A percentile compares a stretch with the other conserved stretches of the same genome.
Conservation (phyloP, 2,113 vertebrate species). For the Tenrec ecaudatus region DNA sequence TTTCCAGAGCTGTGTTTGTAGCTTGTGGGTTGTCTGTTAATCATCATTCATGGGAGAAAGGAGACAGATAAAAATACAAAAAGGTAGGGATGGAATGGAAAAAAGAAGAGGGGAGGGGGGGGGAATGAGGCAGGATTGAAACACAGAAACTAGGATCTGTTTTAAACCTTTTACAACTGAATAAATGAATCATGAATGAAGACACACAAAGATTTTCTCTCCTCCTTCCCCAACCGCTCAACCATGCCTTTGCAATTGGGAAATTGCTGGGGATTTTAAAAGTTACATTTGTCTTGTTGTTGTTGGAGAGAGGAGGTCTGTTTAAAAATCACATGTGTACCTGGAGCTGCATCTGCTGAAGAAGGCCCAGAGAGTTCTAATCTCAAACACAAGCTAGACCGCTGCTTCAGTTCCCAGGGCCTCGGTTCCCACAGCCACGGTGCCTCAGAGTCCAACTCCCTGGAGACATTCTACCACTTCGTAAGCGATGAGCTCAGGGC, state of each 20-base stretch:
- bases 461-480: constrained; percentile 42
- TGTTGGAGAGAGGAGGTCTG: background rate
- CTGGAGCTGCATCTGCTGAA: background rate
- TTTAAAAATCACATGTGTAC: background rate
- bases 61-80: background rate
- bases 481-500: background rate
- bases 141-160: constrained; percentile 1
- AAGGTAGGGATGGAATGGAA: no score
- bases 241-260: background rate
- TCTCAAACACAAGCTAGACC: background rate
- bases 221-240: background rate
- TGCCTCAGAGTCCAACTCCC: constrained; percentile 51
- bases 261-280: background rate
- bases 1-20: background rate
- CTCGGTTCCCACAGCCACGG: constrained; percentile 10
- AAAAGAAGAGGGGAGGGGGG: background rate
- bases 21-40: background rate
- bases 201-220: background rate
- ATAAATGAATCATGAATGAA: background rate
- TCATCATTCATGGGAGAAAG: background rate
- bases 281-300: background rate
- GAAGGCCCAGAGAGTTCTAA: background rate
- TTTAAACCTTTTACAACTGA: background rate
- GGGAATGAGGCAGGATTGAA: background rate
- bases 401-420: background rate